A percentile compares a stretch with the other conserved stretches of the same genome.
phyloP scores from a whole-genome alignment of 2,888 invertebrate species.

The Dexiosoma caninum region DNA sequence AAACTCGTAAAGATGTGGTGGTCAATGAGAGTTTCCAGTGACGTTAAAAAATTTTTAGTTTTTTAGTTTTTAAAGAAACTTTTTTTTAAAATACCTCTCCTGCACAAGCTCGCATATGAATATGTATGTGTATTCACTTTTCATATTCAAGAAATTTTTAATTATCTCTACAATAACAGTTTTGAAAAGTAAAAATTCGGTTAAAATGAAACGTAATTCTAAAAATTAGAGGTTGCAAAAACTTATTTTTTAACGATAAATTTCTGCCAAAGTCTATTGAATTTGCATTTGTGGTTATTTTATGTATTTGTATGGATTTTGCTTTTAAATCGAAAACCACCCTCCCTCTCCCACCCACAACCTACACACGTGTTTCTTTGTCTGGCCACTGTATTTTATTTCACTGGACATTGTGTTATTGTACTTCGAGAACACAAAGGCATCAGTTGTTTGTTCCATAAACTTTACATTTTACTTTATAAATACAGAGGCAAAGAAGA shows the following conservation, averaged over 20 bases:
- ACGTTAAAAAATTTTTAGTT: constrained; percentile 16
- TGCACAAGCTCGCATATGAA: too few species aligned
- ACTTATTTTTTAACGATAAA: too few species aligned
- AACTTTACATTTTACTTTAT: constrained; percentile 56
- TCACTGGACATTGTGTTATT: not conserved
- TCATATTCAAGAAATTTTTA: too few species aligned
- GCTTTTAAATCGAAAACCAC: not conserved
- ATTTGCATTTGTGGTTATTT: too few species aligned
- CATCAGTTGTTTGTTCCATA: constrained; percentile 46
- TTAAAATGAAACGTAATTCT: too few species aligned
- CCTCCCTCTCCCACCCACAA: not conserved
- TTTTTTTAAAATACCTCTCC: too few species aligned
- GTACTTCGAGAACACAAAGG: not conserved
- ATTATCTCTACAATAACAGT: too few species aligned
- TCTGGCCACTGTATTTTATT: not conserved
- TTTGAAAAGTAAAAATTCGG: too few species aligned
- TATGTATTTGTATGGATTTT: not conserved
- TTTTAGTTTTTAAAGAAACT: not conserved
- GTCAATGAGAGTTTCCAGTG: constrained; percentile 28
- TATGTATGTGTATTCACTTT: too few species aligned
- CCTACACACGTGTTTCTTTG: not conserved
- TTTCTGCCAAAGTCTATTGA: too few species aligned
- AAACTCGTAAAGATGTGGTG: constrained; percentile 20
- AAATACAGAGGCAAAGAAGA: constrained; percentile 10
- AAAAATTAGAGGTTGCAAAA: too few species aligned